Evolutionary conservation across 1,140 invertebrate species (phyloP), one percentile per base, ranked within the genome.

Genomic region (Drosophila eugracilis): DNA sequence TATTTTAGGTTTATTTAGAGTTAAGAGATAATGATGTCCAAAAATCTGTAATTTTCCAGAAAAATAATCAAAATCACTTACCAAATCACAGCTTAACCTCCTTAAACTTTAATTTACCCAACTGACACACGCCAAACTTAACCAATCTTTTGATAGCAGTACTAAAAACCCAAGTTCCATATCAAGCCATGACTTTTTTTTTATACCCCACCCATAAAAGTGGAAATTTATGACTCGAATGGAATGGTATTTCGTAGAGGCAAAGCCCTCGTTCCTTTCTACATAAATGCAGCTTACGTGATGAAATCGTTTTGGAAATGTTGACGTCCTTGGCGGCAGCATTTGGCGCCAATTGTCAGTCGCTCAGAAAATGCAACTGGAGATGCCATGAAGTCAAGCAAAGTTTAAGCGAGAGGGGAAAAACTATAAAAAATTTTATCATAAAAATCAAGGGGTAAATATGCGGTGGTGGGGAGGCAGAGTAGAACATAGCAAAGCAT

Each of bases 321-420:
- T 42, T 67, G 12, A 53, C 47, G 62, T 69, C 65, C 65, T 69
- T 69, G 65, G 45, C 45, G 65, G 45, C 45, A 67, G 65, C 45
- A 22, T 67, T 53, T 67, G 60, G 60, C 45, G 62, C 22, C 65
- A 69, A 69, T 67, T 67, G 44, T 49, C 44, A 59, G 42, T 36
- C 28, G 53, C 53, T 19, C n/a, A 17, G 32, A 15, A 59, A 19
- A 5, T 15, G 58, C 60, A 48, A 14, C n/a, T 47, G 28, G 28
- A 67, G 62, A 65, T 65, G 60, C 57, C 57, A 47, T 41, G 48
- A 41, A 65, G 55, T 21, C 57, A 47, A 62, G 59, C 28, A 30
- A 28, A 67, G 45, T 34, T 19, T n/a, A n/a, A n/a, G n/a, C n/a
- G n/a, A n/a, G n/a, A n/a, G n/a, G 37, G 32, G 36, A 22, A 42